phyloP scores from a whole-genome alignment of 2,888 invertebrate genomes.

The Hermodice carunculata region DNA sequence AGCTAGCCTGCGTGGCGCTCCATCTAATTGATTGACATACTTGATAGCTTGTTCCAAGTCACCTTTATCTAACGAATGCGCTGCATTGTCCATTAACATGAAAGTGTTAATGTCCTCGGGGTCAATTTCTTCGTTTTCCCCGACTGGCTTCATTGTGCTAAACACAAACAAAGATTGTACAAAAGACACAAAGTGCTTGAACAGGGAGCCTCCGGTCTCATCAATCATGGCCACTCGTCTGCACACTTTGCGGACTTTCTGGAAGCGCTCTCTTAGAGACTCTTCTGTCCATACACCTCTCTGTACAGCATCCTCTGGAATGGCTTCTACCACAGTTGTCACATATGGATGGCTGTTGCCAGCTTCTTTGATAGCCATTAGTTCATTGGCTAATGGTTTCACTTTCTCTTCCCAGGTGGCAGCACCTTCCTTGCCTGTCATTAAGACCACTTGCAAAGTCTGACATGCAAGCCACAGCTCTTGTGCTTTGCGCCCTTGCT shows the following conservation, averaged over 20 bases:
- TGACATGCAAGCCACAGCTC: slow-evolving; percentile 95
- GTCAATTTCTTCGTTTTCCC: slow-evolving; percentile 48
- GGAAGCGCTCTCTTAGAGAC: slow-evolving; percentile 85
- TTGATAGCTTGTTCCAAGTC: slow-evolving; percentile 86
- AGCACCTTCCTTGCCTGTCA: slow-evolving; percentile 72
- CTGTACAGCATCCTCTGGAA: slow-evolving; percentile 82
- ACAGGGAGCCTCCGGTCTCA: slow-evolving; percentile 84
- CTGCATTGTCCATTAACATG: slow-evolving; percentile 88
- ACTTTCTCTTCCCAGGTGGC: slow-evolving; percentile 49
- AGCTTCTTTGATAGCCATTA: slow-evolving; percentile 57
- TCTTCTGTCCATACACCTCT: slow-evolving; percentile 92
- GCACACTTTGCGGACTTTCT: slow-evolving; percentile 77
- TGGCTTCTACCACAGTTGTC: slow-evolving; percentile 80
- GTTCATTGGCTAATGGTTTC: slow-evolving; percentile 57
- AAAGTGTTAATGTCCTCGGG: slow-evolving; percentile 79
- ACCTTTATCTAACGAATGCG: slow-evolving; percentile 87
- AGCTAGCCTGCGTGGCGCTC: slow-evolving; percentile 89
- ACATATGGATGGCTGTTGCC: slow-evolving; percentile 81
- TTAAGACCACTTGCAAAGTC: slow-evolving; percentile 83
- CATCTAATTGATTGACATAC: slow-evolving; percentile 86
- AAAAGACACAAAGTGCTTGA: slow-evolving; percentile 84
- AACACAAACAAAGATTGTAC: slow-evolving; percentile 85
- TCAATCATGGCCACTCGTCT: slow-evolving; percentile 88
- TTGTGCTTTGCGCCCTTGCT: slow-evolving; percentile 76
- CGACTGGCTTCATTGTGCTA: slow-evolving; percentile 72